Base-by-base conservation (phyloP, 1,140 invertebrate genomes). In the Asobara japonica region DNA sequence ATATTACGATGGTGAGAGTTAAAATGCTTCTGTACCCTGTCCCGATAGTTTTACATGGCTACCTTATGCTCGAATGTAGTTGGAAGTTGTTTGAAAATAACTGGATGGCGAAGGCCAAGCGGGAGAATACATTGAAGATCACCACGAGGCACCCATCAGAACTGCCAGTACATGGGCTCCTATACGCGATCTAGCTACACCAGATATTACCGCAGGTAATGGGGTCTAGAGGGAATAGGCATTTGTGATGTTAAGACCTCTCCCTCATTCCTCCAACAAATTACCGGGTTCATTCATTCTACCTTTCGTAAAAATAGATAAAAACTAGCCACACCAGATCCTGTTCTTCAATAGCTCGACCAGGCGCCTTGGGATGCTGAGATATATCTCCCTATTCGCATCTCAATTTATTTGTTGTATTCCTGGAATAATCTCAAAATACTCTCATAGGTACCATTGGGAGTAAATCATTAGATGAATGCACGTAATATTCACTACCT, bases 251-350 rank as follows among this genome's bases (percentile, higher is more conserved):
- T 71, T 76, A 78, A 78, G 78, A 84, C 81, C 75, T 83, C 83
- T 84, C 82, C 83, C 80, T 80, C 29, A 29, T 62, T 62, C 29
- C 29, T 62, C 27, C 85, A 84, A 85, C 82, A 84, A 87, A 87
- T 87, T 87, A 80, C 82, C 76, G 83, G 83, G 85, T 87, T 87
- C 85, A 86, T 87, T 87, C 86, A 87, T 87, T 83, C 83, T 83
- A 62, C 29, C 25, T 31, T 60, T 20, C 22, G 27, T 81, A 71
- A 38, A 74, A 79, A 83, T 83, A 81, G 71, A 81, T 73, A 85
- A 86, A 86, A 86, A 85, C 85, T 84, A 84, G 85, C 81, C 80
- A 74, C 77, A 77, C 84, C 75, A 71, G 69, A 62, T 71, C 30
- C 31, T 71, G 61, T 56, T 25, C 22, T 56, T 45, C 5, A 25